Percentiles rank a stretch among this genome's conserved stretches.
These are phyloP conservation scores for Nysson spinosus DNA, from an alignment of 2,888 invertebrate genomes.

Conservation along the genomic window DNA sequence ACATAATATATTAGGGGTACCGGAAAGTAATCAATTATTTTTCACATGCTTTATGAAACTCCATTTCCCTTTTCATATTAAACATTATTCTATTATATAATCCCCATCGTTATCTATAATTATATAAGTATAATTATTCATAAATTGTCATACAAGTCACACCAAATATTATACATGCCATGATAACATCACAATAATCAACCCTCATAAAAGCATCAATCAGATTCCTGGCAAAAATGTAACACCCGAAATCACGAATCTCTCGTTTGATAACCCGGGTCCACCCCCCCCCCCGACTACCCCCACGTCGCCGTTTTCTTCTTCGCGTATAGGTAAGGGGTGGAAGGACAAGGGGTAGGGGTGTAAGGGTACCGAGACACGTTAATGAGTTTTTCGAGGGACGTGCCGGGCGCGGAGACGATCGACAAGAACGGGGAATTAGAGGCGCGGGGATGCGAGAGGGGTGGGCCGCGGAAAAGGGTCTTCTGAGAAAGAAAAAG, in stretches of 20 bases:
- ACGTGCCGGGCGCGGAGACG: slow-evolving; percentile 70
- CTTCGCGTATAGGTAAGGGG: neutral
- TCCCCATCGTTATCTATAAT: no score
- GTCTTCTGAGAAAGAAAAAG: slow-evolving; percentile 4
- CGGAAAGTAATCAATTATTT: no score
- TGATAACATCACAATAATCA: no score
- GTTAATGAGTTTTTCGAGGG: slow-evolving; percentile 76
- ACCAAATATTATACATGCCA: no score
- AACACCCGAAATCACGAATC: slow-evolving; percentile 21
- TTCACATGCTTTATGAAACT: no score
- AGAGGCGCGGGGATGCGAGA: slow-evolving; percentile 54
- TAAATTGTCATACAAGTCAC: neutral
- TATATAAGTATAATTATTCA: neutral
- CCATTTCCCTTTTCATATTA: no score
- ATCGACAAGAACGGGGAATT: slow-evolving; percentile 71
- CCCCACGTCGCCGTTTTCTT: slow-evolving; percentile 19
- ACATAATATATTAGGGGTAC: no score
- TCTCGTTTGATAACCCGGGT: slow-evolving; percentile 8
- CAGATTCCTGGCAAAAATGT: no score
- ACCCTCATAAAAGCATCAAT: no score
- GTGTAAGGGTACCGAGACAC: slow-evolving; percentile 61
- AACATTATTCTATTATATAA: no score
- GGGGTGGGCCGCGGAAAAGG: slow-evolving; percentile 31
- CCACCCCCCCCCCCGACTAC: neutral
- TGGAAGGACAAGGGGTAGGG: neutral